A percentile compares a stretch with the other conserved stretches of the same genome.
phyloP scores from a whole-genome alignment of 2,797 vertebrate species.

The Steatocranus sp. region DNA sequence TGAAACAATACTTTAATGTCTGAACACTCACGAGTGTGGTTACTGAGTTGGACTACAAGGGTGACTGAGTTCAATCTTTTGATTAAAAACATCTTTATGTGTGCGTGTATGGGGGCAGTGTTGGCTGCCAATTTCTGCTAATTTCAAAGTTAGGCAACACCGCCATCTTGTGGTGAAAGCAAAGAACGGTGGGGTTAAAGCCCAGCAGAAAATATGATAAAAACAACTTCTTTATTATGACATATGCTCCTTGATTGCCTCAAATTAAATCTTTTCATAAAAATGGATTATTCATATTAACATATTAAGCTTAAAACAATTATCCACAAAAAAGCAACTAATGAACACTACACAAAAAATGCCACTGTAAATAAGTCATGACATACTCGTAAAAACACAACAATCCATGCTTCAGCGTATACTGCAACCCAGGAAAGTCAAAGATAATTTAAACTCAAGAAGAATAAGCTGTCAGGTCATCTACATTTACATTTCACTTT shows the following conservation, averaged over 20 bases:
- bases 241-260: not conserved
- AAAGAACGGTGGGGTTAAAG: not conserved
- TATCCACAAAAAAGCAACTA: slow-evolving; percentile 20
- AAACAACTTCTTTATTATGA: slow-evolving; percentile 40
- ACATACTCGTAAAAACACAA: slow-evolving; percentile 25
- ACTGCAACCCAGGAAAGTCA: not conserved
- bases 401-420: slow-evolving; percentile 25
- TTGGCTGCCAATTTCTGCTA: not conserved
- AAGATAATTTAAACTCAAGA: not conserved
- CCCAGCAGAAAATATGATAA: not conserved
- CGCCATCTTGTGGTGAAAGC: slow-evolving; percentile 41
- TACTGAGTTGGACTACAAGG: not conserved
- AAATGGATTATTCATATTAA: slow-evolving; percentile 1
- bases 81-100: not conserved
- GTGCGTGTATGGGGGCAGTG: accelerated
- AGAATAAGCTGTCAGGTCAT: not conserved
- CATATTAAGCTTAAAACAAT: slow-evolving; percentile 17
- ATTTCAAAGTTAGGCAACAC: not conserved
- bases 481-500: not conserved
- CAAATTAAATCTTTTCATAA: slow-evolving; percentile 13
- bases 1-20: not conserved
- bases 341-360: slow-evolving; percentile 31
- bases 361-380: slow-evolving; percentile 2
- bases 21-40: not conserved
- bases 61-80: not conserved